phyloP scores from a whole-genome alignment of 2,113 vertebrate genomes.

The Australoheros scitulus region DNA sequence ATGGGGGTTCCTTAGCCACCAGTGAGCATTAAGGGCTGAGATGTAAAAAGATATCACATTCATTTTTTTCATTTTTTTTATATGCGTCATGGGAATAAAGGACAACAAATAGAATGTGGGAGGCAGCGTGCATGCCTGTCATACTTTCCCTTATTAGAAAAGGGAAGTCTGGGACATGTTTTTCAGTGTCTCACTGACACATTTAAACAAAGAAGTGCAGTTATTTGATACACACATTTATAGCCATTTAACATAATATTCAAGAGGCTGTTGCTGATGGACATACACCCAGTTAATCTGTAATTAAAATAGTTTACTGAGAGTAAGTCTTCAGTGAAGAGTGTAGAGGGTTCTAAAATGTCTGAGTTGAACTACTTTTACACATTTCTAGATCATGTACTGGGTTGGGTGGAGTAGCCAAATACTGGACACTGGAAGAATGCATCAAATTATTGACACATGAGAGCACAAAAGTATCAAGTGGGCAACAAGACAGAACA shows the following conservation, averaged over 20 bases:
- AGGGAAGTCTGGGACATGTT: constrained; percentile 59
- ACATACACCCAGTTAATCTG: constrained; percentile 8
- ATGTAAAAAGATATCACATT: constrained; percentile 84
- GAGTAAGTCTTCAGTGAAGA: background rate
- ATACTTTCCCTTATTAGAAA: constrained; percentile 73
- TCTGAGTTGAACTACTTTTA: background rate
- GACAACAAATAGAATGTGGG: constrained; percentile 82
- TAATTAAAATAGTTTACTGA: background rate
- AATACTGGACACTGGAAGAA: background rate
- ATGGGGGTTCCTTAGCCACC: constrained; percentile 73
- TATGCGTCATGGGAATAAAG: constrained; percentile 80
- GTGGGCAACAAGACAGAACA: no score
- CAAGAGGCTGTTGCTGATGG: background rate
- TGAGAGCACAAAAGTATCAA: no score
- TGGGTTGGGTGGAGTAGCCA: background rate
- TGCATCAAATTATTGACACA: background rate
- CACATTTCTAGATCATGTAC: background rate
- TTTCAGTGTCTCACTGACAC: constrained; percentile 60
- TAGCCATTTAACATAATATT: background rate
- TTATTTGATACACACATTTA: background rate
- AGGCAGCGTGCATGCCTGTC: constrained; percentile 73
- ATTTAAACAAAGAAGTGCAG: constrained; percentile 38
- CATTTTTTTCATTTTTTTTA: constrained; percentile 78
- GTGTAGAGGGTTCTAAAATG: background rate
- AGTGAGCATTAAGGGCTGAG: constrained; percentile 78